Evolutionary conservation across 2,888 invertebrate genomes (phyloP).

Genomic region (Eupithecia pulchellata): DNA sequence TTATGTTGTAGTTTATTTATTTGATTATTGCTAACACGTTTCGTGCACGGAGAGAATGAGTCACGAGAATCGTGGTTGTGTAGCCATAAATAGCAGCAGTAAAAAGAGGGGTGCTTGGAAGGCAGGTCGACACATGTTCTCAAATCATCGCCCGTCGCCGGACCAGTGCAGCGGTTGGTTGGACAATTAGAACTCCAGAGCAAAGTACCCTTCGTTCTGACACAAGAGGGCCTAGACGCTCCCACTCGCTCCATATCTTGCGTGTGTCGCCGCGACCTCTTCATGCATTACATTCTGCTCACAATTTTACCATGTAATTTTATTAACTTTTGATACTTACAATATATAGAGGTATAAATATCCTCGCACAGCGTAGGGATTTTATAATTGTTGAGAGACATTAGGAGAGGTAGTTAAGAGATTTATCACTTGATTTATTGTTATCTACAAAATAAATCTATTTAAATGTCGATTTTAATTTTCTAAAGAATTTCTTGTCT

Average conservation of each 20-base stretch:
- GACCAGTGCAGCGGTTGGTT: slow-evolving; percentile 48
- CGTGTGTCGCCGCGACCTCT: slow-evolving; percentile 60
- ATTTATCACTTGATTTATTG: slow-evolving; percentile 34
- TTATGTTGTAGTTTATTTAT: slow-evolving; percentile 52
- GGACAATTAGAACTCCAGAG: slow-evolving; percentile 72
- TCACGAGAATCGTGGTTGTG: slow-evolving; percentile 66
- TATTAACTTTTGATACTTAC: neutral
- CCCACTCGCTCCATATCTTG: slow-evolving; percentile 60
- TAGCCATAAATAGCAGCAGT: slow-evolving; percentile 70
- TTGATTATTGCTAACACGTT: slow-evolving; percentile 62
- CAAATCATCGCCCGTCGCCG: slow-evolving; percentile 52
- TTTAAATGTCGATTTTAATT: slow-evolving; percentile 2
- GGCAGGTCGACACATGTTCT: slow-evolving; percentile 53
- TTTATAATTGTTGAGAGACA: slow-evolving; percentile 52
- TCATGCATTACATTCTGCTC: slow-evolving; percentile 49
- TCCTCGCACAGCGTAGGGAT: slow-evolving; percentile 58
- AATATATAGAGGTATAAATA: too few relatives aligned
- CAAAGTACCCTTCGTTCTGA: slow-evolving; percentile 65
- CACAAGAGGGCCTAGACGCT: slow-evolving; percentile 53
- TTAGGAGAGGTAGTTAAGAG: slow-evolving; percentile 34
- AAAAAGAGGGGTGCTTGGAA: slow-evolving; percentile 60
- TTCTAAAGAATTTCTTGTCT: neutral
- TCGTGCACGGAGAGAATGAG: slow-evolving; percentile 59
- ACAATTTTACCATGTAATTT: slow-evolving; percentile 32
- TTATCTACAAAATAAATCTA: neutral